phyloP scores from a whole-genome alignment of 2,888 invertebrate species.

The Ditula angustiorana region DNA sequence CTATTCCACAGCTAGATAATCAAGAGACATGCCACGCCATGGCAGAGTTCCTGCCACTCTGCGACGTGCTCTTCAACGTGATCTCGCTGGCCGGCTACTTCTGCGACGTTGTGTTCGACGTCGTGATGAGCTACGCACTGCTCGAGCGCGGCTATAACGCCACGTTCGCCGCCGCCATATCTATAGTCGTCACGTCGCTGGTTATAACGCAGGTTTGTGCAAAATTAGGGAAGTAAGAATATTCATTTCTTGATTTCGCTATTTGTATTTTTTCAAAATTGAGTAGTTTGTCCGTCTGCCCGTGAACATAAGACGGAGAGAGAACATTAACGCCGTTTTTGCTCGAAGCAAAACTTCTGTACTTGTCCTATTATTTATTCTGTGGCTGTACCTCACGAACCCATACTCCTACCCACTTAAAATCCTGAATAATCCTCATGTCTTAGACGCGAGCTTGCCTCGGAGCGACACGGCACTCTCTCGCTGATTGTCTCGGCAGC shows the following conservation, averaged over 20 bases:
- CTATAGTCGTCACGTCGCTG: conserved; percentile 90
- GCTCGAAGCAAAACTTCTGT: too few species aligned
- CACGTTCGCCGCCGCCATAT: conserved; percentile 89
- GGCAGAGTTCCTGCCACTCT: conserved; percentile 95
- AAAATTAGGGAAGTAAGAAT: neutral
- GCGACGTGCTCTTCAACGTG: conserved; percentile 96
- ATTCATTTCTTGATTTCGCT: neutral
- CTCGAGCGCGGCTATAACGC: conserved; percentile 88
- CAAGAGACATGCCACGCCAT: conserved; percentile 75
- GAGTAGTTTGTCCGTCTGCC: too few species aligned
- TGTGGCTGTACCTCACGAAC: too few species aligned
- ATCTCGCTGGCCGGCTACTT: conserved; percentile 95
- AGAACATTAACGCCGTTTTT: too few species aligned
- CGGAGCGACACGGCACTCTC: too few species aligned
- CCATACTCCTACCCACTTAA: too few species aligned
- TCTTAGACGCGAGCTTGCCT: too few species aligned
- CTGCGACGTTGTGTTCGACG: conserved; percentile 95
- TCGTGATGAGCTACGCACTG: conserved; percentile 93
- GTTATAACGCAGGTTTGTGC: conserved; percentile 88
- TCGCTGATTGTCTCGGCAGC: too few species aligned
- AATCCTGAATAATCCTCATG: too few species aligned
- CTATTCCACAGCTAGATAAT: conserved; percentile 41
- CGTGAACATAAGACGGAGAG: too few species aligned
- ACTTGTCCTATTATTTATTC: too few species aligned
- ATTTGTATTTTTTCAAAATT: too few species aligned